Base-by-base conservation (phyloP, 2,888 invertebrate genomes). In the Carcina quercana region DNA sequence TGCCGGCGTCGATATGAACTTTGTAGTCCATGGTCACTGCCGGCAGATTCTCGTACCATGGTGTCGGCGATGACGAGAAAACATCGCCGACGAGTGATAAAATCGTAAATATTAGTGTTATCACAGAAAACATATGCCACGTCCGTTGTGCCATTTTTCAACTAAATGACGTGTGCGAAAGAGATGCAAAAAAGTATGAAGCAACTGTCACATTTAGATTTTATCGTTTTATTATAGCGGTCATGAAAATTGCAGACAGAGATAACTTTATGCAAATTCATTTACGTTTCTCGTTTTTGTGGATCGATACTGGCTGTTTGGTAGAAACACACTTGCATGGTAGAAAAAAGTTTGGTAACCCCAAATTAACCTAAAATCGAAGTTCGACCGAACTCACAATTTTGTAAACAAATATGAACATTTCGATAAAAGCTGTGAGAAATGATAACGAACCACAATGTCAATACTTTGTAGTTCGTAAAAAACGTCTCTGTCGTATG, bases 11-110 rank as follows among this genome's bases (percentile, higher is more conserved):
- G 41, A 97, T 91, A 72, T 96, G 94, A 19, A 97, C 93, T 80
- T 96, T 96, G 67, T 97, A 97, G 65, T 97, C 97, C 92, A 96
- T 95, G 2, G 95, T 94, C 17, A 96, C 95, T 6, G 96, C 96
- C 7, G 96, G 96, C 34, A 94, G 74, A 48, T 90, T 90, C 70
- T 94, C 94, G 68, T 94, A 94, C 93, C 93, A 94, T 64, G 92
- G 92, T 50, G 87, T 84, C 20, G 88, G 86, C 8, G 86, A 68
- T 42, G 87, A 59, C 4, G 86, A 72, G 40, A 86, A 59, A 47
- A 73, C 80, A 71, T 83, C 76, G 19, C 78, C 76, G 31, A 70
- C 78, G 21, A 73, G 64, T 70, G 79, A 78, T 75, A 82, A 79
- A 72, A 80, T 57, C 34, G 78, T 79, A 78, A 83, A 80, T 74